Evolutionary conservation across 2,797 vertebrate genomes (phyloP), one percentile per base, ranked within the genome.

Genomic region (Gallinago nigripennis): DNA sequence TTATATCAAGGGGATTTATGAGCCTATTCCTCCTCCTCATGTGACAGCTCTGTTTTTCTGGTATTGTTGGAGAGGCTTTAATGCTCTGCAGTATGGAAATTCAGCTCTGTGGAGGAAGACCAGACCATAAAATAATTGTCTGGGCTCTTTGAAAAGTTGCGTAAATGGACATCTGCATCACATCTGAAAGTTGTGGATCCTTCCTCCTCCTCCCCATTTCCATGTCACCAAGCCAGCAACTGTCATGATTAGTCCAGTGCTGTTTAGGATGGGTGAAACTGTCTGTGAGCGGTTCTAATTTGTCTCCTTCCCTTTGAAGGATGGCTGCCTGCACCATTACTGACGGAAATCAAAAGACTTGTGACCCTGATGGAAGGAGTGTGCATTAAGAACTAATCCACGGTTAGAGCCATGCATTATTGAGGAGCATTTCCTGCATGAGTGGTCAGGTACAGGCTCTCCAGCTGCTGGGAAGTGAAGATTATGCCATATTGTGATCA

Each of bases 111-210:
- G 51, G 56, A 92, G 58, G 27, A 85, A 92, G 63, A 48, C 64
- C 73, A 88, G 92, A 51, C 51, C 41, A 43, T 77, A 73, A 82
- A 95, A 94, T 56, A 64, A 73, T 82, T 73, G 56, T 70, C 58
- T 19, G 56, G 13, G 35, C 51, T 60, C 86, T 94, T 64, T 73
- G 71, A 87, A 60, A 84, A 86, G 41, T 88, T 30, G 48, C 2
- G 7, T 56, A 90, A 88, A 31, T 56, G 84, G 58, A 66, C 43
- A 88, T 82, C 70, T 73, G 46, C 51, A 88, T 30, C 5, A 0
- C 45, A n/a, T 45, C 48, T 66, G 64, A 70, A 76, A 90, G 73
- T 3, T 21, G 13, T 33, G 46, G 68, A 46, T 23, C 28, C 68
- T 63, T 27, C 61, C 70, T 82, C 33, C 16, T 54, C 50, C 75